Evolutionary conservation across 2,888 invertebrate species (phyloP).

Genomic region (Hydrotaea cyrtoneurina): DNA sequence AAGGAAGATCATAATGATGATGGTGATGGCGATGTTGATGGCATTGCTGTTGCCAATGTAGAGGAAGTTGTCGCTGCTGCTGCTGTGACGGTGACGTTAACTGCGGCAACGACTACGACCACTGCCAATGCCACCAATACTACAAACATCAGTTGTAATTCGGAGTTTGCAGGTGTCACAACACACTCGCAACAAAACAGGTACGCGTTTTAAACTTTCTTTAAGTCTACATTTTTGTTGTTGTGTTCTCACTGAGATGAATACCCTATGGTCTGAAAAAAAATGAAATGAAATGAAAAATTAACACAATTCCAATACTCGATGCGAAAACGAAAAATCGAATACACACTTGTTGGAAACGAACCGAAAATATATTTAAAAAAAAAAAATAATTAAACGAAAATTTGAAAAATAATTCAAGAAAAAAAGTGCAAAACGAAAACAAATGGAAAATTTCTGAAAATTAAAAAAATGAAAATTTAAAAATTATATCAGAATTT

Average conservation of each 20-base stretch:
- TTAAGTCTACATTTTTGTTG: conserved; percentile 29
- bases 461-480: neutral
- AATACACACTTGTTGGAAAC: conserved; percentile 58
- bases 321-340: conserved; percentile 18
- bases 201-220: conserved; percentile 73
- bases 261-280: neutral
- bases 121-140: conserved; percentile 72
- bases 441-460: neutral
- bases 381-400: conserved; percentile 38
- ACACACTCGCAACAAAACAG: conserved; percentile 74
- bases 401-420: no score
- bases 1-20: conserved; percentile 15
- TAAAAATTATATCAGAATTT: neutral
- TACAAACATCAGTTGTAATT: conserved; percentile 78
- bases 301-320: conserved; percentile 37
- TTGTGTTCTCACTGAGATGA: neutral
- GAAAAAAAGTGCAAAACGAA: no score
- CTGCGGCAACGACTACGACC: conserved; percentile 52
- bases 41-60: neutral
- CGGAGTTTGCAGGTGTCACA: conserved; percentile 79
- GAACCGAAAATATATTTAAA: neutral
- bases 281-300: conserved; percentile 24
- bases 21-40: conserved; percentile 12
- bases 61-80: neutral
- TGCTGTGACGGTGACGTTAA: conserved; percentile 6